Conservation (phyloP, 2,113 vertebrate genomes). For the Cnemophilus loriae region DNA sequence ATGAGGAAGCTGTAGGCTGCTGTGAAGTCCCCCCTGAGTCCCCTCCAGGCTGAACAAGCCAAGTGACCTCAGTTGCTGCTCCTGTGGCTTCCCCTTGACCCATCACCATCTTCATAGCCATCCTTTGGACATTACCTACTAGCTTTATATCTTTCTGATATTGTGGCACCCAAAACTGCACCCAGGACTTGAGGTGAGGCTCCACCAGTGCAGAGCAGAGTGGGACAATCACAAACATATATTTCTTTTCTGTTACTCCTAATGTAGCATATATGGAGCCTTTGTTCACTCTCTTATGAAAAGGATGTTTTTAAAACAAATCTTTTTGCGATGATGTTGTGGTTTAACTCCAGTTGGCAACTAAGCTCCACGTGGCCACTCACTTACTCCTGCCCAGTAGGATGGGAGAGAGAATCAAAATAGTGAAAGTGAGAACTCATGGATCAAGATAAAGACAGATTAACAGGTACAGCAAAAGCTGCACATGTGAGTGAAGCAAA, state of each 20-base stretch:
- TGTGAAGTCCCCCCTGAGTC: background rate
- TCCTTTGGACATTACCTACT: background rate
- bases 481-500: background rate
- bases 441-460: background rate
- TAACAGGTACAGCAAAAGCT: background rate
- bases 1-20: background rate
- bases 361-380: background rate
- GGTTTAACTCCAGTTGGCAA: background rate
- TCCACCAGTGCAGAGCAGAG: background rate
- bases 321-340: background rate
- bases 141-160: background rate
- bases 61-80: accelerated
- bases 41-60: background rate
- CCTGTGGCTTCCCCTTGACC: background rate
- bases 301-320: background rate
- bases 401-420: background rate
- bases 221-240: background rate
- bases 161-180: background rate
- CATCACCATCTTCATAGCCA: background rate
- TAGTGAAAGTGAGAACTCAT: background rate
- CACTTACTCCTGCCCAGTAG: background rate
- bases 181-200: background rate
- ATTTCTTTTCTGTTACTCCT: background rate
- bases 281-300: background rate
- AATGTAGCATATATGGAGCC: background rate